Percentiles rank a stretch among this genome's conserved stretches.
Conservation (phyloP, 2,797 vertebrate species). For the Labeo calbasu region DNA sequence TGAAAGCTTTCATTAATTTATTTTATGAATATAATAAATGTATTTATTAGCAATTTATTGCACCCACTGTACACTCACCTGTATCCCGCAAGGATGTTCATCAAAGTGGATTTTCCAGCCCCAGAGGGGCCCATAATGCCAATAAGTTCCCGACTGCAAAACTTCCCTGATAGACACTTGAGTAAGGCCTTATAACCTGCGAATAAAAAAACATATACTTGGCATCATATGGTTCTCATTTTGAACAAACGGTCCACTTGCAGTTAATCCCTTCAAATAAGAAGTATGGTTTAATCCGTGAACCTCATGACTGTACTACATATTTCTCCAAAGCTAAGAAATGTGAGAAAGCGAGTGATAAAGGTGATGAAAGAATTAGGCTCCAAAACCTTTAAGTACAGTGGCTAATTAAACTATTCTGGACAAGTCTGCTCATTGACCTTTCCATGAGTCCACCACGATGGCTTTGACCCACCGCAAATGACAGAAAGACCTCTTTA, state of each 20-base stretch:
- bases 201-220: background rate
- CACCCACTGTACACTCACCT: constrained; percentile 76
- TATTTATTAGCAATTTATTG: background rate
- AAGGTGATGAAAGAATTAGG: constrained; percentile 28
- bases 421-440: constrained; percentile 15
- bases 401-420: constrained; percentile 12
- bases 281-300: constrained; percentile 42
- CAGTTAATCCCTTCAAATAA: constrained; percentile 53
- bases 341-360: constrained; percentile 33
- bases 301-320: constrained; percentile 49
- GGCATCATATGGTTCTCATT: constrained; percentile 20
- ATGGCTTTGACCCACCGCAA: background rate
- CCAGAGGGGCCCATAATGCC: constrained; percentile 96
- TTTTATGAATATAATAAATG: background rate
- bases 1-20: background rate
- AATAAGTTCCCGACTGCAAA: constrained; percentile 89
- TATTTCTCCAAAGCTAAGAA: constrained; percentile 39
- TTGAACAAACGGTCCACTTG: constrained; percentile 6
- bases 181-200: constrained; percentile 92
- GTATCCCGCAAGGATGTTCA: constrained; percentile 96
- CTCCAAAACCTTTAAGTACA: constrained; percentile 25
- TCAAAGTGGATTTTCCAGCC: constrained; percentile 91
- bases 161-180: constrained; percentile 90
- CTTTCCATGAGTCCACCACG: constrained; percentile 18
- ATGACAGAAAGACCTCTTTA: background rate